A percentile compares a stretch with the other conserved stretches of the same genome.
phyloP scores from a whole-genome alignment of 2,797 vertebrate species.

The Anisognathus igniventris region DNA sequence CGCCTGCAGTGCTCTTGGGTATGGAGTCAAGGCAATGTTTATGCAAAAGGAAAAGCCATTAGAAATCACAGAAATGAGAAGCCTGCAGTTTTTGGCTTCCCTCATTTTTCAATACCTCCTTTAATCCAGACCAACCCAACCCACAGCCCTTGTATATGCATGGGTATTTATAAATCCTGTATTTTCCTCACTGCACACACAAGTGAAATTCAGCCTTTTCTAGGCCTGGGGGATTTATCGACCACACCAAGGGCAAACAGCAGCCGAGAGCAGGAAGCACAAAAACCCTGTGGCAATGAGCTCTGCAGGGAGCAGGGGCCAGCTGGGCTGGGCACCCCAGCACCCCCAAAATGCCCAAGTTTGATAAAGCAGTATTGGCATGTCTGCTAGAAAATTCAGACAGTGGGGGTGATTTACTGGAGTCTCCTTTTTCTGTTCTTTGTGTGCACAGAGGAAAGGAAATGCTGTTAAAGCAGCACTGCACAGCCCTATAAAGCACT shows the following conservation, averaged over 20 bases:
- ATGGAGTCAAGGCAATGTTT: slow-evolving; percentile 50
- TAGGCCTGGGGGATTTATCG: not conserved
- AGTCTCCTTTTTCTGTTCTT: not conserved
- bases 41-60: slow-evolving; percentile 65
- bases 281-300: accelerated
- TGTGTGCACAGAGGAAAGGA: not conserved
- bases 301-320: not conserved
- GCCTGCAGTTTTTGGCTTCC: slow-evolving; percentile 57
- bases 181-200: slow-evolving; percentile 39
- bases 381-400: not conserved
- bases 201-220: slow-evolving; percentile 60
- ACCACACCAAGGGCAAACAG: slow-evolving; percentile 46
- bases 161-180: slow-evolving; percentile 60
- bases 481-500: not conserved
- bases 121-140: slow-evolving; percentile 59
- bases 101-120: slow-evolving; percentile 65
- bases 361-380: not conserved
- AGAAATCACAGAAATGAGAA: slow-evolving; percentile 56
- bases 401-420: not conserved
- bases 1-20: slow-evolving; percentile 31
- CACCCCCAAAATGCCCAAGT: not conserved
- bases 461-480: not conserved
- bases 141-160: slow-evolving; percentile 41
- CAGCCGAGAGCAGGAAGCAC: not conserved
- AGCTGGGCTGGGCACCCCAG: not conserved